Evolutionary conservation across 2,113 vertebrate species (phyloP), one percentile per base, ranked within the genome.

Genomic region (Oxyura jamaicensis): DNA sequence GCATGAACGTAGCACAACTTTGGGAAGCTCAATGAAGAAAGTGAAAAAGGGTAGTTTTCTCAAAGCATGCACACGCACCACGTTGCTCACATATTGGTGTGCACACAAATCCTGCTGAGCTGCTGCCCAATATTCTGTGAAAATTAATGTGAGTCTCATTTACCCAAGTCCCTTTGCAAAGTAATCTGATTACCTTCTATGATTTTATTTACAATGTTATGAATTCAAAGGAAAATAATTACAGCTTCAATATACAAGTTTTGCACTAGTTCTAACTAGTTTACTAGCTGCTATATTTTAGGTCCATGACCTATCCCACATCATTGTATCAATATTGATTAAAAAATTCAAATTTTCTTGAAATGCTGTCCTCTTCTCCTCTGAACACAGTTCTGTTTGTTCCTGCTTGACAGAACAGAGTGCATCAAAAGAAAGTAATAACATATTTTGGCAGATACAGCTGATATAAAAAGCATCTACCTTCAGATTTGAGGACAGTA

Each of bases 361-460:
- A 80, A 69, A 66, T 63, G 16, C 42, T 83, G 68, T 76, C 68
- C 55, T 86, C 35, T 35, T 85, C 55, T 8, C n/a, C 77, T 74
- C 48, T 46, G 16, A 95, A 50, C 16, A 18, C 20, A 7, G 53
- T 58, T 94, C 74, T 89, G 33, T 86, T 84, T 91, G 67, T 69
- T 89, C 71, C 71, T 84, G 55, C 62, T 62, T 65, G 42, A 90
- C 44, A 93, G 46, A 81, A 67, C 8, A 62, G 48, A 89, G 46
- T 12, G 20, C 72, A 56, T 79, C 78, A 84, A 92, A 89, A 33
- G 21, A 81, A 75, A 80, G 75, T 22, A 85, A 78, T 39, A 17
- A 83, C 1, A 1, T 15, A 46, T 72, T 83, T 82, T 94, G 81
- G 68, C 90, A 92, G 74, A 74, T 75, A n/a, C 52, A 86, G 33